phyloP scores from a whole-genome alignment of 2,113 vertebrate genomes.

The Paracanthobrama guichenoti region DNA sequence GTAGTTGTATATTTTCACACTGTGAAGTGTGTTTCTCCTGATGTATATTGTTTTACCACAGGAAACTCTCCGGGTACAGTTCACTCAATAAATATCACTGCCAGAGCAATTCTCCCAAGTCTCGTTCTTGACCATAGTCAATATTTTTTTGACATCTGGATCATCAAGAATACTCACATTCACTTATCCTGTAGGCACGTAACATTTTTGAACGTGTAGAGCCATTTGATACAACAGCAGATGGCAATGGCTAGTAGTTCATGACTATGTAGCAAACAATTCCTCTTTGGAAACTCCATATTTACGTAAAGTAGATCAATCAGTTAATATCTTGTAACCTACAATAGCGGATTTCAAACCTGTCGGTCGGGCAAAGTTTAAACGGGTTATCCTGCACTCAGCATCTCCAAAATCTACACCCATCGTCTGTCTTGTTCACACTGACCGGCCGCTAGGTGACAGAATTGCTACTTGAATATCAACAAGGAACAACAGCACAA shows the following conservation, averaged over 20 bases:
- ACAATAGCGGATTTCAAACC: too few species aligned
- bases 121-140: too few species aligned
- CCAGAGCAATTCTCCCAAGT: too few species aligned
- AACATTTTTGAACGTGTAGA: background rate
- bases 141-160: background rate
- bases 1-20: background rate
- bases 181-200: background rate
- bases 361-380: too few species aligned
- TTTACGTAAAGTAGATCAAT: too few species aligned
- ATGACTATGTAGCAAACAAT: too few species aligned
- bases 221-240: too few species aligned
- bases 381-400: background rate
- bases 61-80: background rate
- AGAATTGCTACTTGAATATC: background rate
- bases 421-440: background rate
- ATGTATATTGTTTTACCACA: background rate
- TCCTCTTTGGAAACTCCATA: too few species aligned
- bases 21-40: background rate
- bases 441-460: background rate
- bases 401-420: background rate
- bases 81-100: background rate
- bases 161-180: background rate
- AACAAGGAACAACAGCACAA: background rate
- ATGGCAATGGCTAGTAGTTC: too few species aligned
- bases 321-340: too few species aligned